Evolutionary conservation across 1,140 invertebrate species (phyloP), one percentile per base, ranked within the genome.

Genomic region (Gonatopus flavifemur): DNA sequence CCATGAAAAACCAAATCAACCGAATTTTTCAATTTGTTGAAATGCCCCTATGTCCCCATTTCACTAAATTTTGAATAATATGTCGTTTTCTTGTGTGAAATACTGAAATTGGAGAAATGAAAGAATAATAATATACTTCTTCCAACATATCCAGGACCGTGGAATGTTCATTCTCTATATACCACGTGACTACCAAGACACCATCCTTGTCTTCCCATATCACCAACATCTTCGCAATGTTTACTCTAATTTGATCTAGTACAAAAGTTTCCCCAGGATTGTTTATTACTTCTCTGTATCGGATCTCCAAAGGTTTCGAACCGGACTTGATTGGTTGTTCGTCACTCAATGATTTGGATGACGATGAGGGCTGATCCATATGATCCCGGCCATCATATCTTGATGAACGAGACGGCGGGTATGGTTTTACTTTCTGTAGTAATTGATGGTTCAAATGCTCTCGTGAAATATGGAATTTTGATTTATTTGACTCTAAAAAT

Each of bases 111-210:
- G n/a, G n/a, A 35, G 16, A 21, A 28, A 18, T 32, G 12, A 39
- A 38, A 28, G 16, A 16, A 33, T 42, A 19, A 47, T 44, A 36
- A 39, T 52, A 62, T 52, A 86, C 87, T 79, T 89, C 87, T 68
- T 89, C 87, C 36, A 90, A 70, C 47, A 90, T 81, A 79, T 90
- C 87, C 68, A 88, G 86, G 35, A 90, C 85, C 0, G 87, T 89
- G 67, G 88, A 90, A 50, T 86, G 87, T 65, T 90, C 87, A 57
- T 86, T 85, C 5, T 88, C 87, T 57, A 89, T 76, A 25, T 88
- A 88, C 60, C 89, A 90, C 2, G 87, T 89, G 32, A 90, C 89
- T 28, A n/a, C n/a, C n/a, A 90, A 76, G 67, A 87, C 82, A 59
- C 89, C 87, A 72, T 89, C 87, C 7, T 86, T 86, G 45, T 83